Base-by-base conservation (phyloP, 1,140 invertebrate genomes). In the Caenorhabditis brenneri region DNA sequence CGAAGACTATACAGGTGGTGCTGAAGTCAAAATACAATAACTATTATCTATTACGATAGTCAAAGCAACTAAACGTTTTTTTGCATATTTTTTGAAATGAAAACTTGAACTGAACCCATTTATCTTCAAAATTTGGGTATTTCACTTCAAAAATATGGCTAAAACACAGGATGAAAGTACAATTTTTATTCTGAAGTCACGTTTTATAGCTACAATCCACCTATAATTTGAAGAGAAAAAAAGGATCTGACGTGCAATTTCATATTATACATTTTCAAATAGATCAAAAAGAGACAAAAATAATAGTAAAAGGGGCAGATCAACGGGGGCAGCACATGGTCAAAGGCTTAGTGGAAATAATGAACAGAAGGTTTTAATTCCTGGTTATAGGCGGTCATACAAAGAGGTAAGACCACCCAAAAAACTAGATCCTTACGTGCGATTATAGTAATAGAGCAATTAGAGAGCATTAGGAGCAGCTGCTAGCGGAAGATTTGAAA, bases 391-490 rank as follows among this genome's bases (percentile, higher is more conserved):
- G 19, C 58, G n/a, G 33, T 36, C 27, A 58, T 5, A 4, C 24
- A 51, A 51, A 51, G n/a, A n/a, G 48, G n/a, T 19, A 65, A 16
- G 58, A 65, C 58, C 58, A 36, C 31, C 10, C 27, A 24, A n/a
- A 16, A 65, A 27, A 15, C 12, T 33, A 27, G 7, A 55, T 55
- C 7, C 3, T 55, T 6, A 1, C n/a, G 53, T 19, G 6, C 16
- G 31, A 65, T 36, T 65, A 65, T 19, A 16, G 29, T 65, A 65
- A 65, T 36, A n/a, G 53, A 65, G 58, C 58, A 65, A 65, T 65
- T 65, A 65, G 58, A 16, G 15, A 65, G 29, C 58, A 65, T 65
- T 65, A 65, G 29, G 58, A 65, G 58, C 58, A 65, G 58, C 58
- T 65, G 58, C 22, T 29, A 29, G n/a, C 24, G 55, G n/a, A 9